Percentiles rank a stretch among this genome's conserved stretches.
Conservation (phyloP, 2,113 vertebrate genomes). For the Elephas maximus region DNA sequence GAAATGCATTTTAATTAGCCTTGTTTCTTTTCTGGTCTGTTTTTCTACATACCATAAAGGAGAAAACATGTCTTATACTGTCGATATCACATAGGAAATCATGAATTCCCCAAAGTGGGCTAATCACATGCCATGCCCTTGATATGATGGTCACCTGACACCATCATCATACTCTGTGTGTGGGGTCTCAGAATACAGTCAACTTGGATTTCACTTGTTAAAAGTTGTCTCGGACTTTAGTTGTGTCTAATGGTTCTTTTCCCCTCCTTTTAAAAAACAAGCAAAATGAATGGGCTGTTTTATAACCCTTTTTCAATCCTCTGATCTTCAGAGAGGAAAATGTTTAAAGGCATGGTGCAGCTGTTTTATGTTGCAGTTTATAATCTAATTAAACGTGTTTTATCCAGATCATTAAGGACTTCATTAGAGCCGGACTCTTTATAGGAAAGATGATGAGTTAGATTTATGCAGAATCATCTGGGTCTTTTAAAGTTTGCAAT, state of each 20-base stretch:
- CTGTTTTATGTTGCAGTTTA: constrained; percentile 79
- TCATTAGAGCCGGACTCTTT: constrained; percentile 76
- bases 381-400: constrained; percentile 83
- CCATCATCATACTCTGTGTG: constrained; percentile 56
- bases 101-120: constrained; percentile 82
- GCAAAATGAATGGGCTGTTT: constrained; percentile 71
- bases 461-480: constrained; percentile 69
- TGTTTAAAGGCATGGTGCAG: constrained; percentile 76
- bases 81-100: constrained; percentile 78
- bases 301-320: constrained; percentile 66
- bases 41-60: constrained; percentile 83
- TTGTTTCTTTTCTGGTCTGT: constrained; percentile 70
- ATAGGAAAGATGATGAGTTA: constrained; percentile 70
- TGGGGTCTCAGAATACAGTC: constrained; percentile 63
- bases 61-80: constrained; percentile 82
- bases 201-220: constrained; percentile 72
- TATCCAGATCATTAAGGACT: constrained; percentile 77
- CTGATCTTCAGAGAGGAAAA: constrained; percentile 76
- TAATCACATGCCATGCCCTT: constrained; percentile 78
- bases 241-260: constrained; percentile 72
- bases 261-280: constrained; percentile 69
- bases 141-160: constrained; percentile 76
- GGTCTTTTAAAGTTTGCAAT: constrained; percentile 76
- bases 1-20: constrained; percentile 70
- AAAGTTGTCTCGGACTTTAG: constrained; percentile 61